Percentiles rank a stretch among this genome's conserved stretches.
These are phyloP conservation scores for Latheticus oryzae DNA, from an alignment of 2,888 invertebrate genomes.

Conservation along the genomic window DNA sequence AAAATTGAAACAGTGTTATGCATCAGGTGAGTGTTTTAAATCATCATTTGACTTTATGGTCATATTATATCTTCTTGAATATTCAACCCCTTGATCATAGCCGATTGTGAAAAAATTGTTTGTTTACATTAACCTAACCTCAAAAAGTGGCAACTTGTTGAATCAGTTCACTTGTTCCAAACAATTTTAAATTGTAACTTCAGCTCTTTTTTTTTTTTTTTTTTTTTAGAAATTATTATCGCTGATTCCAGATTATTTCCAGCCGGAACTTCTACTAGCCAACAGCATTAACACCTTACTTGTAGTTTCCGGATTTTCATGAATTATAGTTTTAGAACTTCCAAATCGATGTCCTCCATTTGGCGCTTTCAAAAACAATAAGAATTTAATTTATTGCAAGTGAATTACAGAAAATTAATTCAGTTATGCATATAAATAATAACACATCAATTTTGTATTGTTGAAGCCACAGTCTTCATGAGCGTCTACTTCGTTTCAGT, in stretches of 20 bases:
- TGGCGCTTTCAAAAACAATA: conserved; percentile 76
- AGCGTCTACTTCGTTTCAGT: conserved; percentile 76
- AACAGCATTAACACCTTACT: conserved; percentile 76
- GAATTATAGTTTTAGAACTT: conserved; percentile 77
- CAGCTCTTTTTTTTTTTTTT: conserved; percentile 5
- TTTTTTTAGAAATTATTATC: neutral
- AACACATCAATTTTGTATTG: conserved; percentile 61
- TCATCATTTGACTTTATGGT: too few species aligned
- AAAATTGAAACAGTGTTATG: too few species aligned
- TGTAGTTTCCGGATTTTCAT: conserved; percentile 77
- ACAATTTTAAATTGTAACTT: too few species aligned
- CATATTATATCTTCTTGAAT: too few species aligned
- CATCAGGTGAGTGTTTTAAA: too few species aligned
- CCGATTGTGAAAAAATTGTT: too few species aligned
- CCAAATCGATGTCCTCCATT: conserved; percentile 79
- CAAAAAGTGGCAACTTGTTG: too few species aligned
- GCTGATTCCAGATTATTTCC: conserved; percentile 70
- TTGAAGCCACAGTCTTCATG: conserved; percentile 81
- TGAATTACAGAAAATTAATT: too few species aligned
- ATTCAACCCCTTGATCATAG: too few species aligned
- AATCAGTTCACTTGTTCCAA: too few species aligned
- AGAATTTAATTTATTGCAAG: conserved; percentile 77
- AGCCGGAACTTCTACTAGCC: conserved; percentile 74
- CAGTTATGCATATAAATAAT: too few species aligned
- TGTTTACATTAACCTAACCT: too few species aligned